phyloP scores from a whole-genome alignment of 2,113 vertebrate genomes.

The Alethe castanea region DNA sequence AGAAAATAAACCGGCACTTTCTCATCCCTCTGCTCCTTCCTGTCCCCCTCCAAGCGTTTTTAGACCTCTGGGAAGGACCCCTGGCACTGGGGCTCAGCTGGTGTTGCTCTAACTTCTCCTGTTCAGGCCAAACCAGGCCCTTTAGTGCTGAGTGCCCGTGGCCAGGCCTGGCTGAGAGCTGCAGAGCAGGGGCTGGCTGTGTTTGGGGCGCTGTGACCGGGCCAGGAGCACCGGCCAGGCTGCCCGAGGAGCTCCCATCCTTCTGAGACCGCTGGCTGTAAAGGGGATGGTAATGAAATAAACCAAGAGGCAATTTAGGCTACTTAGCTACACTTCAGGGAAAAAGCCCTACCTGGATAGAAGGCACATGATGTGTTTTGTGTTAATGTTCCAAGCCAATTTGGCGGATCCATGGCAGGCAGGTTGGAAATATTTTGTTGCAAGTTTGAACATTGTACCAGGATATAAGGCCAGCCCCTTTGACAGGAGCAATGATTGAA shows the following conservation, averaged over 20 bases:
- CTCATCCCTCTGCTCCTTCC: neutral
- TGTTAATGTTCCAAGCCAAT: neutral
- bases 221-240: neutral
- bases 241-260: neutral
- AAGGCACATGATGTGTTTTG: neutral
- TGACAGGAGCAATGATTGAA: neutral
- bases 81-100: neutral
- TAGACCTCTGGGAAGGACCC: neutral
- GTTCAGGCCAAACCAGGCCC: neutral
- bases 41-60: accelerated
- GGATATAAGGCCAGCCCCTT: neutral
- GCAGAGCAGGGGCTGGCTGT: neutral
- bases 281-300: neutral
- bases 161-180: neutral
- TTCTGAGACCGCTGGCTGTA: neutral
- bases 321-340: neutral
- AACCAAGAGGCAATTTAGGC: conserved; percentile 10
- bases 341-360: neutral
- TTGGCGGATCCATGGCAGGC: neutral
- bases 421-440: neutral
- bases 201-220: neutral
- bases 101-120: neutral
- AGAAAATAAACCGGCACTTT: neutral
- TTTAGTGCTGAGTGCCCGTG: accelerated
- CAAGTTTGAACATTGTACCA: neutral